A percentile compares a stretch with the other conserved stretches of the same genome.
phyloP scores from a whole-genome alignment of 53 echinoderm and acorn worm genomes.

The Apostichopus leukothele region DNA sequence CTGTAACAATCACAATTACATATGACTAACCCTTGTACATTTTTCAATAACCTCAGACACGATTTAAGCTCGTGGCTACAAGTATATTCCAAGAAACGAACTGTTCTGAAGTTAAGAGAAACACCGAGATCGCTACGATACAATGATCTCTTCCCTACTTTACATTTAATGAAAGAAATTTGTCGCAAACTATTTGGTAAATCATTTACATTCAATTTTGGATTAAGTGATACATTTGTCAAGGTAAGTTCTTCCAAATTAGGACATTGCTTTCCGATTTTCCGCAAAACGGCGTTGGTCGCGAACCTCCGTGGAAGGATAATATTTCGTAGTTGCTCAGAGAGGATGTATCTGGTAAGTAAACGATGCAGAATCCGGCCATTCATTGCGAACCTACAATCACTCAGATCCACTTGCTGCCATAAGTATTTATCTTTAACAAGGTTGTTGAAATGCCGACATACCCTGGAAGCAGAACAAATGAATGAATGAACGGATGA shows the following conservation, averaged over 20 bases:
- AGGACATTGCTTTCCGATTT: background rate
- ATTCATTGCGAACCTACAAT: background rate
- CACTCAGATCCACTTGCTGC: background rate
- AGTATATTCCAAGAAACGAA: background rate
- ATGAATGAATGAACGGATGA: too few relatives aligned
- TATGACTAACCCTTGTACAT: background rate
- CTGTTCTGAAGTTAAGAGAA: background rate
- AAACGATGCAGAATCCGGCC: constrained; percentile 10
- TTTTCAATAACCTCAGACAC: background rate
- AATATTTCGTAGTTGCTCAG: background rate
- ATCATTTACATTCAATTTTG: background rate
- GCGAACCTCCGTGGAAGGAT: constrained; percentile 19
- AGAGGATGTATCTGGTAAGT: constrained; percentile 12
- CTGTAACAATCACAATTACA: background rate
- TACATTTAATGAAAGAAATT: too few relatives aligned
- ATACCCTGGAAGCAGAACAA: background rate
- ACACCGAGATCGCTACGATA: too few relatives aligned
- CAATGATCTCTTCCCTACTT: too few relatives aligned
- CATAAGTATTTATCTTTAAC: constrained; percentile 1
- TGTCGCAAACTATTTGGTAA: constrained; percentile 4
- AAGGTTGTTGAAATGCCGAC: background rate
- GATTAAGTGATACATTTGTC: background rate
- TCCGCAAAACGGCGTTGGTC: constrained; percentile 3
- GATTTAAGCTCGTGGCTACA: background rate
- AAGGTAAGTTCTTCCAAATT: background rate